Base-by-base conservation (phyloP, 2,888 invertebrate genomes). In the Muscina levida region DNA sequence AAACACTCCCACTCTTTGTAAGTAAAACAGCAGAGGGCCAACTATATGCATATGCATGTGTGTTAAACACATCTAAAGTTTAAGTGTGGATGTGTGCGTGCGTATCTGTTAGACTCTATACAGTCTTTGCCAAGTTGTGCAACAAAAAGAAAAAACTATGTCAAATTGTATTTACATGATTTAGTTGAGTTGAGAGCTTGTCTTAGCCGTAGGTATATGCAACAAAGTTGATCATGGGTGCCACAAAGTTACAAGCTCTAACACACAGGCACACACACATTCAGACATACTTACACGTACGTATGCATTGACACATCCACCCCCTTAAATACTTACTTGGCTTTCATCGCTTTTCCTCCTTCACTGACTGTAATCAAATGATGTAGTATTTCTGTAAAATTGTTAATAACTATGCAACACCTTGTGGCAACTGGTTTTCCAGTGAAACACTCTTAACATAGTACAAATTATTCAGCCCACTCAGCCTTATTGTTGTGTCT, bases 351-450 rank as follows among this genome's bases (percentile, higher is more conserved):
- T 13, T 17, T 19, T 1, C 22, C 2, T 22, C 22, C 1, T 1
- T 22, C 24, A 56, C 15, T 56, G 59, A 59, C 59, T 59, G 31
- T 59, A 57, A 57, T 57, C 57, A 57, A 57, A 57, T 57, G 37
- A 57, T 31, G 57, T 15, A n/a, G n/a, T n/a, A 57, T 57, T 57
- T 57, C 26, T 31, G 19, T 39, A 37, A 59, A 39, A 59, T 19
- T 39, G 37, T 59, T 59, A 59, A 59, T 59, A 59, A 59, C 59
- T 59, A 59, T 59, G 59, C 59, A 59, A 59, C 59, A 59, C 59
- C 59, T 59, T 59, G 59, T 59, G 59, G 59, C 59, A 19, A 37
- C 39, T 24, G n/a, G 26, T 56, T 15, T 24, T 24, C 17, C 8
- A 19, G 19, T 11, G 1, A 59, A 10, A n/a, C n/a, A n/a, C n/a